Evolutionary conservation across 2,797 vertebrate species (phyloP).

Genomic region (Apodemus agrarius): DNA sequence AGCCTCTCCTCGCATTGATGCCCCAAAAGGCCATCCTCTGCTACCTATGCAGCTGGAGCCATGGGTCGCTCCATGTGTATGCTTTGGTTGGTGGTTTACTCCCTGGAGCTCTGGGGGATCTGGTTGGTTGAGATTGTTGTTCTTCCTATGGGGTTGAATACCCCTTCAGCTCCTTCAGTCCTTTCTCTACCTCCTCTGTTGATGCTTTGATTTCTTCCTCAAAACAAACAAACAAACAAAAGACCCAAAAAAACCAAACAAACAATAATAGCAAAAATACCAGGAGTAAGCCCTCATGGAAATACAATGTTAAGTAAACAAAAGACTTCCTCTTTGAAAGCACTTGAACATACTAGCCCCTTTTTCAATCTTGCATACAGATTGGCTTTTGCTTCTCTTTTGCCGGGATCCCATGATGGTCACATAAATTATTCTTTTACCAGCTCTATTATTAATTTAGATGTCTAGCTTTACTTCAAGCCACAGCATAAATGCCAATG

Average conservation of each 20-base stretch:
- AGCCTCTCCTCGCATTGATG: too few species aligned
- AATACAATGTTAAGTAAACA: not conserved
- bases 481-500: not conserved
- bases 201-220: not conserved
- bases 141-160: too few species aligned
- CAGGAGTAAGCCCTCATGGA: not conserved
- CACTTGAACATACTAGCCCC: not conserved
- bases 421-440: not conserved
- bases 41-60: too few species aligned
- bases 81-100: too few species aligned
- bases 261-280: not conserved
- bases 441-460: not conserved
- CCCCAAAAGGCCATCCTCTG: too few species aligned
- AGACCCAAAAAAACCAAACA: too few species aligned
- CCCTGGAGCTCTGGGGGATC: too few species aligned
- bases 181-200: too few species aligned
- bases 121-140: too few species aligned
- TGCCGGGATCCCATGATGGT: too few species aligned
- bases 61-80: too few species aligned
- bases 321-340: not conserved
- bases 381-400: not conserved
- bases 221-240: not conserved
- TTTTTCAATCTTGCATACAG: not conserved
- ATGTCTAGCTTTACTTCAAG: not conserved
- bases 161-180: too few species aligned